phyloP scores from a whole-genome alignment of 2,797 vertebrate genomes.

The Taeniopygia guttata region DNA sequence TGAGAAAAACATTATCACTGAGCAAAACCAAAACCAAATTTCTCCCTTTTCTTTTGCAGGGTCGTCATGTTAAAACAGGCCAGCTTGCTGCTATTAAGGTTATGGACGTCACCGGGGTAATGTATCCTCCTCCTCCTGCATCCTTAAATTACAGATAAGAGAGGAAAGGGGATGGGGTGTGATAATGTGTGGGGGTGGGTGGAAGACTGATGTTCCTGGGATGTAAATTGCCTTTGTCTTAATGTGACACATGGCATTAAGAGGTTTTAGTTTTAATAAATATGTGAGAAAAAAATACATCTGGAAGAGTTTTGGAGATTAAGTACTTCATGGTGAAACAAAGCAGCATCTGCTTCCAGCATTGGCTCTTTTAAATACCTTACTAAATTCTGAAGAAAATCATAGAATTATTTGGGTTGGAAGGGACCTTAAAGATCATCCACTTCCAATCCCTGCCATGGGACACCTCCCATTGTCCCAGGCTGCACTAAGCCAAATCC shows the following conservation, averaged over 20 bases:
- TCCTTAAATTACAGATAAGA: not conserved
- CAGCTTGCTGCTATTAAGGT: conserved; percentile 98
- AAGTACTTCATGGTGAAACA: not conserved
- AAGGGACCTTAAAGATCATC: not conserved
- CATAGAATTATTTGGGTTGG: not conserved
- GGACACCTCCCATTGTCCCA: not conserved
- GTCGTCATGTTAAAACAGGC: conserved; percentile 97
- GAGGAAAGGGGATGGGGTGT: not conserved
- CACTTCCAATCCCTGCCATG: not conserved
- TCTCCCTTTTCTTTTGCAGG: conserved; percentile 77
- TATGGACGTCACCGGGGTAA: conserved; percentile 98
- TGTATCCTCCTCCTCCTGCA: conserved; percentile 51
- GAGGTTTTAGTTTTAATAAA: not conserved
- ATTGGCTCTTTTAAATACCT: not conserved
- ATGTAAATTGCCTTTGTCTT: not conserved
- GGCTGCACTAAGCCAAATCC: not conserved
- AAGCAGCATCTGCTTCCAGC: not conserved
- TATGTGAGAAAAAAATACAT: not conserved
- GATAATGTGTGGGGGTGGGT: not conserved
- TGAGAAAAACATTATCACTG: not conserved
- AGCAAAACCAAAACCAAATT: conserved; percentile 21
- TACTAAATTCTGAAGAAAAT: not conserved
- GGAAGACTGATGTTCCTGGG: not conserved
- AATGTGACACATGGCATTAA: not conserved
- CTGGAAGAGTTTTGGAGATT: not conserved